phyloP scores from a whole-genome alignment of 2,888 invertebrate genomes.

The Sarcophaga caerulescens region DNA sequence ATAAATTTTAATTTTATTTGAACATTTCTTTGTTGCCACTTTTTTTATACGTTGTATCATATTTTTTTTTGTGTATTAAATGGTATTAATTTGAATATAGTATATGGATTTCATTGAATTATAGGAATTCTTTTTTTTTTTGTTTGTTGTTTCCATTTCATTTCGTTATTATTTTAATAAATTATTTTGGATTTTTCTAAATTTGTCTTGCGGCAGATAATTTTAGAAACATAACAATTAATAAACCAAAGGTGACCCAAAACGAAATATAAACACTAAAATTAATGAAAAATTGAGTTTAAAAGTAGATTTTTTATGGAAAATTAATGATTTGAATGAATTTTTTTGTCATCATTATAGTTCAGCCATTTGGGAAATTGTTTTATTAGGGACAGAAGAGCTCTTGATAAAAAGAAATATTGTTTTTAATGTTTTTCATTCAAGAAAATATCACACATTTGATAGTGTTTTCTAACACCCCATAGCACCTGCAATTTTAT shows the following conservation, averaged over 20 bases:
- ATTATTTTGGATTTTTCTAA: neutral
- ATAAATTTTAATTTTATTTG: neutral
- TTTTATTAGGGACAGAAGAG: no score
- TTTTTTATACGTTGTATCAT: no score
- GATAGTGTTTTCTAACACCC: no score
- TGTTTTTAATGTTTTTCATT: no score
- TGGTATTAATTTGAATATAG: constrained; percentile 17
- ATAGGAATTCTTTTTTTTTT: no score
- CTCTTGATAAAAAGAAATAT: no score
- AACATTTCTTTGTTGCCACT: neutral
- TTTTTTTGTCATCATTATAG: no score
- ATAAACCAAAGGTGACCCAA: neutral
- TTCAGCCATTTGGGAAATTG: no score
- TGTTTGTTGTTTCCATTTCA: neutral
- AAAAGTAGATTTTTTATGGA: neutral
- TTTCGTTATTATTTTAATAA: neutral
- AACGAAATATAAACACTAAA: neutral
- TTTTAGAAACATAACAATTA: neutral
- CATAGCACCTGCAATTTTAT: no score
- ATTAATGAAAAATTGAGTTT: neutral
- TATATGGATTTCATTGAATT: neutral
- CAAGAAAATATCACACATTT: no score
- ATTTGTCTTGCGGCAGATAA: neutral
- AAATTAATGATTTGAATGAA: no score
- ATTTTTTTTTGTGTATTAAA: neutral